Conservation (phyloP, 2,888 invertebrate species). For the Synergus gifuensis region DNA sequence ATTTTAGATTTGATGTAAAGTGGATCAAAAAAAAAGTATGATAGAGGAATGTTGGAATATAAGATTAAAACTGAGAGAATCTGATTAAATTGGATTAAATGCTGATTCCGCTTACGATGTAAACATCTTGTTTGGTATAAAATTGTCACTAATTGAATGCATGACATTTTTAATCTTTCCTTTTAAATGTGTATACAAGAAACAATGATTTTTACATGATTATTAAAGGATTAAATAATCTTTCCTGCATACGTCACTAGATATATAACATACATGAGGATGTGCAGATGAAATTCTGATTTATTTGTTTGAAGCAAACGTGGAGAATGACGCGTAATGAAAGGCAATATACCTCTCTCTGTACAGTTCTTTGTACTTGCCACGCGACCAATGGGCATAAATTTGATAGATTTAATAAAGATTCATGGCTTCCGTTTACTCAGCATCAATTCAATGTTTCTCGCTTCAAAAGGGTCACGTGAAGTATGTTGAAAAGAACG, state of each 20-base stretch:
- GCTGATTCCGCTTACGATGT: no score
- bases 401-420: constrained; percentile 69
- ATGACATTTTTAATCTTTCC: no score
- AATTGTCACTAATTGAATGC: no score
- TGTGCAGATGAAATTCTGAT: background rate
- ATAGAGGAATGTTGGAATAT: no score
- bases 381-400: constrained; percentile 65
- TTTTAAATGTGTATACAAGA: no score
- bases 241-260: background rate
- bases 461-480: constrained; percentile 16
- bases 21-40: no score
- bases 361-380: constrained; percentile 36
- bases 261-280: background rate
- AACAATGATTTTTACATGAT: no score
- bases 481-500: background rate
- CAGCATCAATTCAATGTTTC: constrained; percentile 9
- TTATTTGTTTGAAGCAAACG: background rate
- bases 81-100: no score
- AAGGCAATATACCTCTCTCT: background rate
- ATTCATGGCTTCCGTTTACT: constrained; percentile 65
- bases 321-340: background rate
- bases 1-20: no score
- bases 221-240: background rate
- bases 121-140: no score
- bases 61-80: no score